These are phyloP conservation scores for Ectropis crepuscularia DNA, from an alignment of 2,888 invertebrate genomes.

Conservation along the genomic window DNA sequence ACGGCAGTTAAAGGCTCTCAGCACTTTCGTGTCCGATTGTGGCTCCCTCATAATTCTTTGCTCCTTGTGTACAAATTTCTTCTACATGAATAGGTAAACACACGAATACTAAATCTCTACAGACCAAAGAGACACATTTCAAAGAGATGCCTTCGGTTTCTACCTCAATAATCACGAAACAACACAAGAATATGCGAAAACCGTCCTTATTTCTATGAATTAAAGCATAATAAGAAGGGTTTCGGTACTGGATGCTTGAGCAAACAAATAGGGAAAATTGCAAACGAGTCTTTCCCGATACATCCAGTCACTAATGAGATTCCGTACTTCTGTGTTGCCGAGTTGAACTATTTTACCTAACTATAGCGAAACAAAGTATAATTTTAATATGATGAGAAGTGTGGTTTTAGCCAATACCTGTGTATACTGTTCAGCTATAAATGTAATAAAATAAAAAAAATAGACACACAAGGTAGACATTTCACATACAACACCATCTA, in stretches of 20 bases:
- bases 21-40: no score
- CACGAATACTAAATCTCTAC: conserved; percentile 14
- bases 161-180: conserved; percentile 24
- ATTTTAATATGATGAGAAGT: no score
- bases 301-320: conserved; percentile 46
- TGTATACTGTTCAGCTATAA: no score
- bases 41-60: no score
- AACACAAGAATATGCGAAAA: background rate
- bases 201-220: conserved; percentile 1
- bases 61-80: conserved; percentile 1
- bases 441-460: no score
- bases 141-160: conserved; percentile 27
- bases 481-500: no score
- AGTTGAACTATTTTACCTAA: no score
- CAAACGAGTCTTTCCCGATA: conserved; percentile 40
- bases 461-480: no score
- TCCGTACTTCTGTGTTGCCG: conserved; percentile 24
- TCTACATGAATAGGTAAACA: conserved; percentile 18
- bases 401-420: no score
- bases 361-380: no score
- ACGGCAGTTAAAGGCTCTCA: no score
- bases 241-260: conserved; percentile 15
- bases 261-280: conserved; percentile 37
- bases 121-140: conserved; percentile 26
- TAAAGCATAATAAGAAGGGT: conserved; percentile 1